Percentiles rank a stretch among this genome's conserved stretches.
Evolutionary conservation across 2,113 vertebrate species (phyloP).

Genomic region (Acrocephalus arundinaceus): DNA sequence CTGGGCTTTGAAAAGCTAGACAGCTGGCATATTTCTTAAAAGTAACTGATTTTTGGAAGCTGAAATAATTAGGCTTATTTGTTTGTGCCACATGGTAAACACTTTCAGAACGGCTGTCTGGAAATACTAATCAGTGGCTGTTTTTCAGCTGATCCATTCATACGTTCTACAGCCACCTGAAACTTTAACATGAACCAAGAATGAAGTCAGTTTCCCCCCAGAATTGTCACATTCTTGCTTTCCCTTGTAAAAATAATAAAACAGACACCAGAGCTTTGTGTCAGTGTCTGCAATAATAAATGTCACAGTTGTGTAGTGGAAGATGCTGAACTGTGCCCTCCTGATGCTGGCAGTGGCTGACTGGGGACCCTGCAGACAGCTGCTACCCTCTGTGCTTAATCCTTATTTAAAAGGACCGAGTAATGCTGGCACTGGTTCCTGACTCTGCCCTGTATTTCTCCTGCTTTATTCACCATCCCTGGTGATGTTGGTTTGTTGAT

Average conservation of each 20-base stretch:
- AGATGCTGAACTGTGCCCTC: neutral
- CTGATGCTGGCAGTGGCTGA: neutral
- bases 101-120: neutral
- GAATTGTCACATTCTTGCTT: neutral
- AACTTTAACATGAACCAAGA: neutral
- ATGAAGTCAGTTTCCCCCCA: neutral
- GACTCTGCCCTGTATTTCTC: accelerated
- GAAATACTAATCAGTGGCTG: neutral
- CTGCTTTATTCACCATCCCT: neutral
- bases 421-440: neutral
- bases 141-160: neutral
- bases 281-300: neutral
- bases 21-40: neutral
- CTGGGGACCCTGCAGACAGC: neutral
- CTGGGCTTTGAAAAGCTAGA: neutral
- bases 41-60: neutral
- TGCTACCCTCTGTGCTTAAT: neutral
- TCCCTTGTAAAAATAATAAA: neutral
- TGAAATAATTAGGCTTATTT: neutral
- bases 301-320: neutral
- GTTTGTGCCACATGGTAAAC: neutral
- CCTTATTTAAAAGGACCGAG: neutral
- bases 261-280: neutral
- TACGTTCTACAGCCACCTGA: neutral
- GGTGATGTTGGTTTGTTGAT: neutral